Evolutionary conservation across 2,113 vertebrate species (phyloP).

Genomic region (Oncorhynchus masou): DNA sequence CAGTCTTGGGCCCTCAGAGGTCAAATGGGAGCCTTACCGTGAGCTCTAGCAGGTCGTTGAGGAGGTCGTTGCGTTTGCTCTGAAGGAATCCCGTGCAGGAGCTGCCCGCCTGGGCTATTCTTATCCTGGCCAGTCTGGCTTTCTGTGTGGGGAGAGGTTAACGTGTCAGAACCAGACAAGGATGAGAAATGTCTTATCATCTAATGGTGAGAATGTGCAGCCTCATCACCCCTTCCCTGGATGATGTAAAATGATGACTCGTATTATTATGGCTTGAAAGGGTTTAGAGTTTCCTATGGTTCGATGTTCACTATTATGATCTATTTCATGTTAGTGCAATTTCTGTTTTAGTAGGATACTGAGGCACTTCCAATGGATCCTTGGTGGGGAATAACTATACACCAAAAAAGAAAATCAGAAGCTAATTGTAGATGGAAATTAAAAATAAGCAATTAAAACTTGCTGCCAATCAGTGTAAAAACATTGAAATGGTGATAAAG

Average conservation of each 20-base stretch:
- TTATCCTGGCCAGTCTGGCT: slow-evolving; percentile 89
- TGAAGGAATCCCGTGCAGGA: slow-evolving; percentile 87
- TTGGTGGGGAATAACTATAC: no score
- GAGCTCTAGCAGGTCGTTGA: slow-evolving; percentile 89
- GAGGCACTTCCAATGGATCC: no score
- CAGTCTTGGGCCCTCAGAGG: not conserved
- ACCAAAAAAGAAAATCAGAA: no score
- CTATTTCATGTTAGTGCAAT: no score
- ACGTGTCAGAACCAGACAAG: not conserved
- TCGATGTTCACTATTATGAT: no score
- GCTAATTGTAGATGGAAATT: no score
- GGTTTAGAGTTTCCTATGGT: no score
- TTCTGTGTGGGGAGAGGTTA: slow-evolving; percentile 75
- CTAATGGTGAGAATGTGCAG: not conserved
- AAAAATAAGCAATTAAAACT: no score
- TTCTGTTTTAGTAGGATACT: no score
- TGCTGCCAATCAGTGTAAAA: no score
- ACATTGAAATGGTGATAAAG: no score
- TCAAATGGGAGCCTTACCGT: slow-evolving; percentile 73
- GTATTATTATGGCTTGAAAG: no score
- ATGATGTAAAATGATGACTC: not conserved
- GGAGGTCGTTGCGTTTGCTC: slow-evolving; percentile 90
- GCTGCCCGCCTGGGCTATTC: slow-evolving; percentile 89
- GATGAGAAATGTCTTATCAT: slow-evolving; percentile 16
- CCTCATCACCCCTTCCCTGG: slow-evolving; percentile 3